Percentiles rank a stretch among this genome's conserved stretches.
phyloP scores from a whole-genome alignment of 2,797 vertebrate species.

The Myiotriccus ornatus region DNA sequence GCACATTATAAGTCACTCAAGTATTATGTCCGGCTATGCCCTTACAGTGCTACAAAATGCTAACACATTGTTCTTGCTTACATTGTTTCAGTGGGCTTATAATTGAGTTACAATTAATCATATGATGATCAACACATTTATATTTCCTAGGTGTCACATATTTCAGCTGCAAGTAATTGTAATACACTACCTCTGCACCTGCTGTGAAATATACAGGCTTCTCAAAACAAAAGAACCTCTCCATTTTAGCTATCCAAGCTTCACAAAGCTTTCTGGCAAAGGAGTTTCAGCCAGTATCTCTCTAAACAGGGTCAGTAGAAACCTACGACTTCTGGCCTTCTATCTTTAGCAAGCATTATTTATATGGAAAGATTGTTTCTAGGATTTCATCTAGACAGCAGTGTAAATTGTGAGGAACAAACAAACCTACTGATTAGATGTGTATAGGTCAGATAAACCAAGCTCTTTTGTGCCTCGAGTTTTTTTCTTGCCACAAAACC shows the following conservation, averaged over 20 bases:
- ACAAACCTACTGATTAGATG: fast-evolving
- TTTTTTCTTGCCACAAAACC: not conserved
- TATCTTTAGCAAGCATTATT: not conserved
- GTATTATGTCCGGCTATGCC: too few relatives aligned
- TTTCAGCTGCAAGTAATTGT: not conserved
- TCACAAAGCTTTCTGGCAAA: not conserved
- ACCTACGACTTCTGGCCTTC: not conserved
- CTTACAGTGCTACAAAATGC: too few relatives aligned
- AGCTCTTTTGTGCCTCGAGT: not conserved
- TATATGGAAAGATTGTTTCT: not conserved
- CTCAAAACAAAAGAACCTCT: not conserved
- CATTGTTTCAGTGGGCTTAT: not conserved
- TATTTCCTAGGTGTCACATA: not conserved
- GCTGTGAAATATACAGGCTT: not conserved
- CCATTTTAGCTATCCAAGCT: not conserved
- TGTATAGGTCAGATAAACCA: not conserved
- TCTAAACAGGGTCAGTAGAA: not conserved
- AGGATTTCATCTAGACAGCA: not conserved
- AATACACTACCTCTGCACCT: not conserved
- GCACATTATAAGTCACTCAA: too few relatives aligned
- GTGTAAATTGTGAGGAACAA: not conserved
- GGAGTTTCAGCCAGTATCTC: not conserved
- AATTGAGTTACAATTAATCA: not conserved
- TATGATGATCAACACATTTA: not conserved
- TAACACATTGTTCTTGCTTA: not conserved